Percentiles rank a stretch among this genome's conserved stretches.
phyloP scores from a whole-genome alignment of 2,113 vertebrate genomes.

The Peromyscus leucopus region DNA sequence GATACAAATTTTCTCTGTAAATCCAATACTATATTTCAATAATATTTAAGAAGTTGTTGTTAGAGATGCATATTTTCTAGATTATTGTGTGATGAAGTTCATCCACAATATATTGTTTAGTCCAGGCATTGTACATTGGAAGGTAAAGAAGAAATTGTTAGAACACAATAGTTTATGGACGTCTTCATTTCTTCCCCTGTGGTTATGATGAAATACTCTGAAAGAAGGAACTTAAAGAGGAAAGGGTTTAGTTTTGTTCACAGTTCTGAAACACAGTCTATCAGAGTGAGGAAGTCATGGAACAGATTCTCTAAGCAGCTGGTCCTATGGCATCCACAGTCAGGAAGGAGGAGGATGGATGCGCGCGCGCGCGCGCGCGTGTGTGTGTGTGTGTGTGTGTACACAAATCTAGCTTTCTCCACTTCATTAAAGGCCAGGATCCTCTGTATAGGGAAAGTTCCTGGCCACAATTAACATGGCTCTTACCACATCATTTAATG shows the following conservation, averaged over 20 bases:
- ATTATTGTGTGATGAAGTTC: background rate
- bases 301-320: background rate
- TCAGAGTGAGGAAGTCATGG: background rate
- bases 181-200: background rate
- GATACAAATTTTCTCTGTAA: constrained; percentile 1
- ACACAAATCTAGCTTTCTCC: background rate
- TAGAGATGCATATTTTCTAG: background rate
- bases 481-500: background rate
- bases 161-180: background rate
- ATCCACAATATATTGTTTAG: background rate
- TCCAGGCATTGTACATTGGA: background rate
- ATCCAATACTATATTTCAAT: background rate
- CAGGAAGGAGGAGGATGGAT: background rate
- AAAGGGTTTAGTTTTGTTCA: no score
- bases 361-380: no score
- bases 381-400: no score
- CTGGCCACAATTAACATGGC: background rate
- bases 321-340: no score
- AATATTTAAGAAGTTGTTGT: background rate
- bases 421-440: background rate
- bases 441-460: background rate
- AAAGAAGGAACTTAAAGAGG: background rate
- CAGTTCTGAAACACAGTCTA: no score
- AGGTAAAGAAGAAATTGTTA: background rate
- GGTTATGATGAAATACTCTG: background rate